Conservation (phyloP, 2,113 vertebrate genomes). For the Corydoras maculifer region DNA sequence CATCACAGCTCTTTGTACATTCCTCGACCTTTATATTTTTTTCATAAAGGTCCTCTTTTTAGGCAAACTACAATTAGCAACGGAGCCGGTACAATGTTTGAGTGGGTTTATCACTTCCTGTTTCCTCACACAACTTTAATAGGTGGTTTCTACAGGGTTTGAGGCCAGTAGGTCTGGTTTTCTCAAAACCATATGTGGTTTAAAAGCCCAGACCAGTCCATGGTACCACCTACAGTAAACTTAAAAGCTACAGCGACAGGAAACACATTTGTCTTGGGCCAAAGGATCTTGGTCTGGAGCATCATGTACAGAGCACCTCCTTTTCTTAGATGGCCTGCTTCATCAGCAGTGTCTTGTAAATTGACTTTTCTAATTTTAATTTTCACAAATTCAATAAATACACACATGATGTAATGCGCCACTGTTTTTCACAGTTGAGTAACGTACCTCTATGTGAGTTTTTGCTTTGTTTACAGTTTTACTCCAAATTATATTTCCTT, state of each 20-base stretch:
- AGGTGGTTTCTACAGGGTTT: neutral
- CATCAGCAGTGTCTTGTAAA: no score
- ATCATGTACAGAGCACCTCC: slow-evolving; percentile 3
- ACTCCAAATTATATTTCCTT: neutral
- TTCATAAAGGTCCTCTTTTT: neutral
- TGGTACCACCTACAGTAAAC: slow-evolving; percentile 23
- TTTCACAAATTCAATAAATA: no score
- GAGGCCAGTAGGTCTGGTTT: slow-evolving; percentile 14
- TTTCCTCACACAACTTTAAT: slow-evolving; percentile 16
- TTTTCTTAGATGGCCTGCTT: neutral
- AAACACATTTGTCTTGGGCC: slow-evolving; percentile 20
- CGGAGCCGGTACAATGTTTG: neutral
- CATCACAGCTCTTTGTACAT: no score
- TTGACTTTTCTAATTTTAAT: no score
- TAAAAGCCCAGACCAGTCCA: slow-evolving; percentile 23
- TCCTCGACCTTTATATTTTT: neutral
- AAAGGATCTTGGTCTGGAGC: slow-evolving; percentile 7
- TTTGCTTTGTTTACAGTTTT: no score
- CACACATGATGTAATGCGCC: no score
- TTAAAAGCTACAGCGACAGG: slow-evolving; percentile 7
- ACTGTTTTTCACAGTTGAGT: no score
- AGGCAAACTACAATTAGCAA: neutral
- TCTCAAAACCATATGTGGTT: slow-evolving; percentile 22
- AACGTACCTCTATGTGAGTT: no score
- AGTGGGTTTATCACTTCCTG: slow-evolving; percentile 7